A percentile compares a stretch with the other conserved stretches of the same genome.
Evolutionary conservation across 1,140 invertebrate species (phyloP).

Genomic region (Drosophila bifasciata): DNA sequence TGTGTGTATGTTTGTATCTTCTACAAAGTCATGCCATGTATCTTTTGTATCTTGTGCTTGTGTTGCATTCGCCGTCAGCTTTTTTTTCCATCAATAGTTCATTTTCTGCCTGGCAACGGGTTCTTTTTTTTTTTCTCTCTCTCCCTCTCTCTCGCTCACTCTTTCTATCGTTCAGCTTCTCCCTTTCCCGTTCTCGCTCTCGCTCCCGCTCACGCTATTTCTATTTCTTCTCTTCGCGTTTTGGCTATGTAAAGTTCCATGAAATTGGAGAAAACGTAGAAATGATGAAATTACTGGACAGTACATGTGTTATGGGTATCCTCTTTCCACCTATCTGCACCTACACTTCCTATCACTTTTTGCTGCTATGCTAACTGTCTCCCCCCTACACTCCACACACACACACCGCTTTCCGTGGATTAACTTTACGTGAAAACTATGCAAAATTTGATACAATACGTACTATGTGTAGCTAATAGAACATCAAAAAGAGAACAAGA

Average conservation of each 20-base stretch:
- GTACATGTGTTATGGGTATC: constrained; percentile 33
- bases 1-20: constrained; percentile 30
- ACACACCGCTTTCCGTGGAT: constrained; percentile 30
- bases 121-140: constrained; percentile 37
- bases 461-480: too few relatives aligned
- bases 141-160: constrained; percentile 9
- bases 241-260: constrained; percentile 62
- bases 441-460: constrained; percentile 57
- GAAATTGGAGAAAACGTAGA: constrained; percentile 79
- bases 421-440: constrained; percentile 62
- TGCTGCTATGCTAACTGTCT: constrained; percentile 16
- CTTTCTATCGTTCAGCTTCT: constrained; percentile 17
- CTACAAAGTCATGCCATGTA: constrained; percentile 70
- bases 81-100: constrained; percentile 76
- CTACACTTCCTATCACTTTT: background rate
- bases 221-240: constrained; percentile 30
- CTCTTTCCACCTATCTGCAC: background rate
- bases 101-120: constrained; percentile 74
- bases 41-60: constrained; percentile 61
- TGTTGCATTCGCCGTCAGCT: constrained; percentile 75
- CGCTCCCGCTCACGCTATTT: background rate
- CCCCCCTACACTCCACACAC: too few relatives aligned
- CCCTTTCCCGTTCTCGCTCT: constrained; percentile 3
- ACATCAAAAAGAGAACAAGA: too few relatives aligned
- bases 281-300: constrained; percentile 81